Conservation (phyloP, 2,888 invertebrate species). For the Miltochrista miniata region DNA sequence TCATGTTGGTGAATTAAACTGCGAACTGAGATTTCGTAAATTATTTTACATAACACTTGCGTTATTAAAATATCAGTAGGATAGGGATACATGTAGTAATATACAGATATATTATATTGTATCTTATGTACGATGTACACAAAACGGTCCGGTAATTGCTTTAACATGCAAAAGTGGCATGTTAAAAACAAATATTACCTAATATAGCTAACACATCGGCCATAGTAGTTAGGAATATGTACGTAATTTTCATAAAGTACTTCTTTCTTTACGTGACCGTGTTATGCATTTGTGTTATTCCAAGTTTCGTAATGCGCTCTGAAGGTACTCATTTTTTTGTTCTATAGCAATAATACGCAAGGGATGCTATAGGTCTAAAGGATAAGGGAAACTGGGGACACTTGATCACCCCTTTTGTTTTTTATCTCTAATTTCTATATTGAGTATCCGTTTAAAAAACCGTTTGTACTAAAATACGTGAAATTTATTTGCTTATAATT, state of each 20-base stretch:
- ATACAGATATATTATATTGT: slow-evolving; percentile 6
- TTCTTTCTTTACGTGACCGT: slow-evolving; percentile 48
- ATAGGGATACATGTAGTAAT: not conserved
- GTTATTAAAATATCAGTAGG: slow-evolving; percentile 2
- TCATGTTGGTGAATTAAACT: slow-evolving; percentile 15
- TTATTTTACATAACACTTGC: slow-evolving; percentile 20
- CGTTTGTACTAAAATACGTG: too few species aligned
- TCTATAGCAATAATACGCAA: slow-evolving; percentile 36
- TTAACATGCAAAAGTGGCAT: slow-evolving; percentile 11
- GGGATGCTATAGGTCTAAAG: slow-evolving; percentile 28
- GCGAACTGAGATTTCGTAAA: slow-evolving; percentile 18
- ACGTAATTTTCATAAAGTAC: slow-evolving; percentile 34
- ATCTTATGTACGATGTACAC: slow-evolving; percentile 3
- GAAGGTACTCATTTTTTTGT: slow-evolving; percentile 40
- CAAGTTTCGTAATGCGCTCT: slow-evolving; percentile 53
- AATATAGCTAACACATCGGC: slow-evolving; percentile 14
- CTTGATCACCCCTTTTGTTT: not conserved
- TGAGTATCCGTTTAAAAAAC: too few species aligned
- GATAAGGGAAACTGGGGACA: too few species aligned
- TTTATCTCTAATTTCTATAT: too few species aligned
- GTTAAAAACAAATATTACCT: slow-evolving; percentile 21
- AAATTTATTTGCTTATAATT: too few species aligned
- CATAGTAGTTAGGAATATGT: slow-evolving; percentile 1
- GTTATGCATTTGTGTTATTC: slow-evolving; percentile 57
- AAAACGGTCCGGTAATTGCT: slow-evolving; percentile 15